Base-by-base conservation (phyloP, 2,888 invertebrate genomes). In the Petrolisthes cinctipes region DNA sequence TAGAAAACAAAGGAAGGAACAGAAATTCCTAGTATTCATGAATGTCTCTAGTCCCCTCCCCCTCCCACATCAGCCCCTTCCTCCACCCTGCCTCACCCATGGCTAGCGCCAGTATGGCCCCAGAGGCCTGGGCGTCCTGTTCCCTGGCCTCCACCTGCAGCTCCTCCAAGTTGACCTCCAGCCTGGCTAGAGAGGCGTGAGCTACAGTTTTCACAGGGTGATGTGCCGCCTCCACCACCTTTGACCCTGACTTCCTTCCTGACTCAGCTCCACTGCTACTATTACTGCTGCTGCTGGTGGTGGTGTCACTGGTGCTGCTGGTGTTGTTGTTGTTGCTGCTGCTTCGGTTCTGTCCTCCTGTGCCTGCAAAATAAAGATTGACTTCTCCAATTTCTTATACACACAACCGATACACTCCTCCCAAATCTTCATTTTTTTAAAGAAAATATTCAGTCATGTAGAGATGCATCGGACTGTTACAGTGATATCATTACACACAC, bases 41-140 rank as follows among this genome's bases (percentile, higher is more conserved):
- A 37, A 37, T 37, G 37, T 37, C 37, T 37, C 37, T 37, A 37
- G 37, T 37, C 37, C 37, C 37, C 14, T 4, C 57, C 75, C 17
- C 37, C 66, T 51, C 68, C 11, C 17, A 68, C 23, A 66, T 68
- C 23, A 6, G 9, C 81, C 66, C 57, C 14, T 53, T 61, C 61
- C 66, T 5, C 7, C 5, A n/a, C 53, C 68, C 56, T 5, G 14
- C 20, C 86, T 71, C 66, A 90, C 90, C 90, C 79, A 90, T 85
- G 23, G 89, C 87, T 4, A 90, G 86, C 5, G 90, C 90, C 71
- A 89, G 78, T 53, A 90, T 86, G 11, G 90, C 90, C 57, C 89
- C 90, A 9, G 90, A 90, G 14, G 86, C 86, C 68, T 90, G 90
- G 5, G 87, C 86, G 66, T 89, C 88, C 73, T 89, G 89, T 37